Base-by-base conservation (phyloP, 1,140 invertebrate genomes). In the Lepidurus apus region DNA sequence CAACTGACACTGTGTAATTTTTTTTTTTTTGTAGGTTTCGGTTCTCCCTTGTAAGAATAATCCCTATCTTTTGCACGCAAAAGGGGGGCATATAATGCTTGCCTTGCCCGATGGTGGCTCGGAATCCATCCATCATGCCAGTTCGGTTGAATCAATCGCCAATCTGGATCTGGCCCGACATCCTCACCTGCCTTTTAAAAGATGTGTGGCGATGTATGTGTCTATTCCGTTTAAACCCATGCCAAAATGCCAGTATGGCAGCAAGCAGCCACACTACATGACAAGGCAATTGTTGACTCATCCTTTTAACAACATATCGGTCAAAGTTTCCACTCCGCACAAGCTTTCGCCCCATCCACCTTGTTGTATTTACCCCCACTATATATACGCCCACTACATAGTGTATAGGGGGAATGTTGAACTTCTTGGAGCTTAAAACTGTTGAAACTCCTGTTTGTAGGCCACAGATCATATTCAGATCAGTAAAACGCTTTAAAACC, bases 271-370 rank as follows among this genome's bases (percentile, higher is more conserved):
- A 21, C 53, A 21, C 17, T 21, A 65, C n/a, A 65, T 65, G 53
- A 65, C 53, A 13, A 21, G 53, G 53, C 53, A 65, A 65, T 65
- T 65, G 53, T 65, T 65, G 53, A 65, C 53, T 65, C 53, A 65
- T 65, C 53, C 17, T 21, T 65, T 65, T 34, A 34, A 34, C 34
- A 34, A 3, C 34, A 34, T 34, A 34, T 34, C 17, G 13, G 53
- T 65, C 53, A 11, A 65, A 65, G 4, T 65, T 65, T 21, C 1
- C 53, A 7, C 45, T 17, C 13, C 53, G 53, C 9, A n/a, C 6
- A n/a, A 65, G 21, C 6, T 65, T 65, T 65, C 1, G 2, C 34
- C 34, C 34, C 1, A 3, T 34, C 34, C n/a, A n/a, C n/a, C n/a
- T n/a, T n/a, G n/a, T n/a, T n/a, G 1, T 26, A 26, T 26, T 1